Conservation (phyloP, 2,888 invertebrate genomes). For the Molanna angustata region DNA sequence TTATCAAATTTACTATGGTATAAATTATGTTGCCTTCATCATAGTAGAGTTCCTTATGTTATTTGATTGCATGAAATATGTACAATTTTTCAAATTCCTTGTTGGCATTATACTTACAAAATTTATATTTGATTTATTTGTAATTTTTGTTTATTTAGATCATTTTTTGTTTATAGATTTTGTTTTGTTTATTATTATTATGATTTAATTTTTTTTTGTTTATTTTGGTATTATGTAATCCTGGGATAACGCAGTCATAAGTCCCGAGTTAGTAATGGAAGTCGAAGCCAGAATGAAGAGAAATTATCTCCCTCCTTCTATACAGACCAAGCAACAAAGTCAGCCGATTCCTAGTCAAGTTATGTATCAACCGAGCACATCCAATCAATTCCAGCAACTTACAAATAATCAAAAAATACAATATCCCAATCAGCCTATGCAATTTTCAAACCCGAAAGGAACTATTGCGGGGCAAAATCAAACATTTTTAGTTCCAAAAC, state of each 20-base stretch:
- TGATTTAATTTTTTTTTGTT: slow-evolving; percentile 27
- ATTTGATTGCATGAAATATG: no score
- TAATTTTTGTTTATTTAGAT: slow-evolving; percentile 7
- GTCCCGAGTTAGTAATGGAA: slow-evolving; percentile 84
- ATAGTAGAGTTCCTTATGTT: no score
- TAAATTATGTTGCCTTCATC: no score
- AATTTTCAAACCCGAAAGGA: not conserved
- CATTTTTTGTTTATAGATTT: slow-evolving; percentile 20
- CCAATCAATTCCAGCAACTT: slow-evolving; percentile 1
- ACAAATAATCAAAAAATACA: not conserved
- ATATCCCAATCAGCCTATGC: not conserved
- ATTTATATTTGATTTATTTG: slow-evolving; percentile 27
- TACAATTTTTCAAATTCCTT: no score
- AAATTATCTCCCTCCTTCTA: slow-evolving; percentile 72
- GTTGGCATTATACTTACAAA: no score
- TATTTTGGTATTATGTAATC: slow-evolving; percentile 5
- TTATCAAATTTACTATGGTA: no score
- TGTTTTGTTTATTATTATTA: slow-evolving; percentile 35
- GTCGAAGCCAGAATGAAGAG: slow-evolving; percentile 86
- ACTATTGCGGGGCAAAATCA: slow-evolving; percentile 5
- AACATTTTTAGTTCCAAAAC: not conserved
- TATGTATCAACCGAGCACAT: slow-evolving; percentile 6
- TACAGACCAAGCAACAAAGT: slow-evolving; percentile 50
- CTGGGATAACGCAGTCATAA: slow-evolving; percentile 64
- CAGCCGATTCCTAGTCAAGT: slow-evolving; percentile 34